Evolutionary conservation across 2,113 vertebrate species (phyloP).

Genomic region (Megaceryle maxima): DNA sequence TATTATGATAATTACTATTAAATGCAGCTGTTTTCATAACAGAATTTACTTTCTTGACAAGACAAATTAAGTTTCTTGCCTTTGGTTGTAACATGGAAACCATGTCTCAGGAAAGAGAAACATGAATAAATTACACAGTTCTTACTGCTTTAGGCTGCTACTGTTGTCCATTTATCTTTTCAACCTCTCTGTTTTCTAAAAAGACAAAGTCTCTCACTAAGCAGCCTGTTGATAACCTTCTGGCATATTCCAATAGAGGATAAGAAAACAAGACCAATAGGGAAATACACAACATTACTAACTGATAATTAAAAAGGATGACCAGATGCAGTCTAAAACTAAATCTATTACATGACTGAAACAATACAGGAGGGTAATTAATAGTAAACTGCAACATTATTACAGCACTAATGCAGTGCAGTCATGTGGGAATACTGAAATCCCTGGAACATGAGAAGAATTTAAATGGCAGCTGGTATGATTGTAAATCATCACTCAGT

Average conservation of each 20-base stretch:
- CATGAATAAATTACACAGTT: not conserved
- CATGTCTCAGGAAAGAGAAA: not conserved
- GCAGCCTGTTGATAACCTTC: not conserved
- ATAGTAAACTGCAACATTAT: not conserved
- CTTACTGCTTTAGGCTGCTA: not conserved
- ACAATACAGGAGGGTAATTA: not conserved
- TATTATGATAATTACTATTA: not conserved
- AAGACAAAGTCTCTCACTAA: not conserved
- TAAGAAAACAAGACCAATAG: not conserved
- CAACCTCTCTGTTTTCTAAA: not conserved
- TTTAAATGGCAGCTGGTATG: not conserved
- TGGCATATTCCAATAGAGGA: not conserved
- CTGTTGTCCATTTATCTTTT: not conserved
- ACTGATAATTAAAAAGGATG: slow-evolving; percentile 11
- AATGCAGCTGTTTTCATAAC: not conserved
- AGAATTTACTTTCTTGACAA: slow-evolving; percentile 12
- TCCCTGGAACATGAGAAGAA: not conserved
- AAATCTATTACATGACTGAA: not conserved
- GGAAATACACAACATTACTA: not conserved
- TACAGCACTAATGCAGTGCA: not conserved
- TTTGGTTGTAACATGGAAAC: not conserved
- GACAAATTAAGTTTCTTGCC: slow-evolving; percentile 1
- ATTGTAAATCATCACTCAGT: not conserved
- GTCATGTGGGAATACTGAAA: slow-evolving; percentile 1
- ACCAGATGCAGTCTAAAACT: not conserved